These are phyloP conservation scores for Hoplias malabaricus DNA, from an alignment of 2,113 vertebrate genomes.

Conservation along the genomic window DNA sequence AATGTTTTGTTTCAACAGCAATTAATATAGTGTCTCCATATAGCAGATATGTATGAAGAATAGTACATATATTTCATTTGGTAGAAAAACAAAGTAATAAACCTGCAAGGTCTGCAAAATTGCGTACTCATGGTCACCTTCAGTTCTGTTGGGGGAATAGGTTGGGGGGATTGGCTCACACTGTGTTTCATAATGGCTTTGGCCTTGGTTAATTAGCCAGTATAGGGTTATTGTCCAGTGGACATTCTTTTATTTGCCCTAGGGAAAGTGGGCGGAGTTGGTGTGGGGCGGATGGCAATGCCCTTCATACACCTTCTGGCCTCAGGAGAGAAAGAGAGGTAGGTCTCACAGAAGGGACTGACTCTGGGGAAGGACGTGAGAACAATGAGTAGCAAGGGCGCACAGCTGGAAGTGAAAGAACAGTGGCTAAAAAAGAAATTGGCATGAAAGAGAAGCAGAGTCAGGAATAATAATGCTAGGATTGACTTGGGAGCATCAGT, in stretches of 20 bases:
- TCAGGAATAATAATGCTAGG: not conserved
- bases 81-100: not conserved
- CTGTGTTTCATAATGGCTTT: constrained; percentile 27
- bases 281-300: not conserved
- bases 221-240: constrained; percentile 35
- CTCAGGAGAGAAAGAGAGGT: not conserved
- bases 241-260: constrained; percentile 9
- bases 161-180: constrained; percentile 6
- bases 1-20: too few species aligned
- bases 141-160: not conserved
- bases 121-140: constrained; percentile 37
- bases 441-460: not conserved
- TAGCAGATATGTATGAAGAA: too few species aligned
- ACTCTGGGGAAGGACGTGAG: constrained; percentile 15
- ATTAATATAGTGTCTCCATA: too few species aligned
- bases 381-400: constrained; percentile 35
- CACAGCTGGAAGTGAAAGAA: not conserved
- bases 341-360: not conserved
- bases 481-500: not conserved
- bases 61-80: not conserved
- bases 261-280: not conserved
- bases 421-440: constrained; percentile 9
- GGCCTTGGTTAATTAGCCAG: constrained; percentile 41
- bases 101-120: not conserved
- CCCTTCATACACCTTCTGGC: constrained; percentile 19